Base-by-base conservation (phyloP, 2,888 invertebrate genomes). In the Limulus polyphemus region DNA sequence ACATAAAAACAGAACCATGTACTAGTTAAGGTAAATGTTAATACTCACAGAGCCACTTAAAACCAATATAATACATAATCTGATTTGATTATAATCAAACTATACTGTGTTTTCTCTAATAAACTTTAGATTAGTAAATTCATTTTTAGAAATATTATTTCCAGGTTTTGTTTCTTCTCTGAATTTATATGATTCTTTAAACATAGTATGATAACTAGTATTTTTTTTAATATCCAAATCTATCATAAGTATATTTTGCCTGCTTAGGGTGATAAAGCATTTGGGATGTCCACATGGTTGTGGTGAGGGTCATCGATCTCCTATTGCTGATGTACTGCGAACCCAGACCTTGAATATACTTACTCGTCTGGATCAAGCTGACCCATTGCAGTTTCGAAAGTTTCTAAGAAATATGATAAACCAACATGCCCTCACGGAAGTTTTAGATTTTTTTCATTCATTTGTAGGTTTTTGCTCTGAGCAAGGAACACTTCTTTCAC, bases 231-330 rank as follows among this genome's bases (percentile, higher is more conserved):
- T 13, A 13, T 12, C 54, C 17, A 17, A 54, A n/a, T 4, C 32
- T 17, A 54, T 3, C 4, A n/a, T 54, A 9, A 7, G 13, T 14
- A 50, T 14, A 50, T 11, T n/a, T 54, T 32, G 54, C 7, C 7
- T 79, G 3, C 71, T 79, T 57, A 90, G 92, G 71, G 83, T 93
- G 10, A 81, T 94, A 60, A 86, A 88, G 65, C 90, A 91, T 71
- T 79, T 99, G 47, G 98, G 98, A 0, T 99, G 99, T 75, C 88
- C 89, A 0, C 90, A 97, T 76, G 95, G 94, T 1, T 99, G 98
- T 75, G 90, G 90, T 57, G 84, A 89, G 52, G 82, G 84, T 50
- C 79, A 82, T 71, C 79, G 91, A 59, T 64, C 64, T 14, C 88
- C 91, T 0, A 90, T 90, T 60, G 92, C 92, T 0, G 93, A 94